Evolutionary conservation across 2,113 vertebrate genomes (phyloP), one percentile per base, ranked within the genome.

Genomic region (Podiceps cristatus): DNA sequence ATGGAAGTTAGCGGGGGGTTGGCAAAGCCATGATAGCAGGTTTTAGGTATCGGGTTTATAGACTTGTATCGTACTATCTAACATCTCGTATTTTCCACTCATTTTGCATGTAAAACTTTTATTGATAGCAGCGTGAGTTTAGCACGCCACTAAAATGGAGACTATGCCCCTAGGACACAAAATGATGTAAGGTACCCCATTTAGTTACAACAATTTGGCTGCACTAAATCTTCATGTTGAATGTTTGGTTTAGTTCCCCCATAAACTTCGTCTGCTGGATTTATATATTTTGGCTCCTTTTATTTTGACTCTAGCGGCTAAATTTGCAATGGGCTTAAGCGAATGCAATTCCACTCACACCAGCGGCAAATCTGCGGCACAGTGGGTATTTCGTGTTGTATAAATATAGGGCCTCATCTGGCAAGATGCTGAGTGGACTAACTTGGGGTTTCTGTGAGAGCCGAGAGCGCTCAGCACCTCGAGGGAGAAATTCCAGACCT

Each of bases 271-370:
- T 71, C 84, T 81, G 80, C 95, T 77, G 87, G 89, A 83, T 96
- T 97, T 94, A 97, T 97, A 29, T 69, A 82, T 93, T 93, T 88
- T 96, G 89, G 80, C 88, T 96, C 85, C 42, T 94, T 94, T 74
- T 67, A 35, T 92, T 95, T 76, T 72, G 90, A 75, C 93, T 91
- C 58, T 68, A 11, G 95, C 87, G 95, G 89, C 93, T 97, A 35
- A 42, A 35, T 86, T 69, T 94, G 94, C 24, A 7, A 1, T 5
- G 86, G 94, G 69, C 53, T 87, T 25, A 18, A 82, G 85, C 47
- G 96, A 47, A 23, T 49, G 66, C 73, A 64, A 6, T 45, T 53
- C 64, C 88, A 50, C 35, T 59, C 20, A 4, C 81, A 37, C 74
- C 92, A 88, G 95, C 96, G 81, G 88, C 88, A 83, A 29, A 40